Evolutionary conservation across 1,140 invertebrate species (phyloP).

Genomic region (Bicyclus anynana): DNA sequence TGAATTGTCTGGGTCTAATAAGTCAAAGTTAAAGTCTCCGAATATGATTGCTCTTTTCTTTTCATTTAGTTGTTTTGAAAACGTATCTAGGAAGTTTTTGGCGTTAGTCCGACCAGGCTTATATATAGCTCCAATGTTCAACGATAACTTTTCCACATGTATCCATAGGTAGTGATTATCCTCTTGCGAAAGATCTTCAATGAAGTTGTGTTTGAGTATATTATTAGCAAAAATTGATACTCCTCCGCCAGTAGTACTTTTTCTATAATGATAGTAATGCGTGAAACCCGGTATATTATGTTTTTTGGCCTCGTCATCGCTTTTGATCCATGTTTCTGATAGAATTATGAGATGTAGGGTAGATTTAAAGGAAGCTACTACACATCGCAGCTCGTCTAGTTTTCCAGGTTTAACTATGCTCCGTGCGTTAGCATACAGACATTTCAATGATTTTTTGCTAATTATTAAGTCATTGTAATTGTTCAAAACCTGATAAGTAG

Average conservation of each 20-base stretch:
- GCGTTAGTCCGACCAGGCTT: constrained; percentile 11
- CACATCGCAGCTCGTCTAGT: constrained; percentile 6
- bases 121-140: constrained; percentile 6
- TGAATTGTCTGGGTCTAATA: constrained; percentile 1
- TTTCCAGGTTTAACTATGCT: constrained; percentile 17
- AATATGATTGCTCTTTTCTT: constrained; percentile 14
- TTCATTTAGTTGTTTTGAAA: constrained; percentile 1
- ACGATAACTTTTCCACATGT: constrained; percentile 5
- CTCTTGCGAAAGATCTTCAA: constrained; percentile 4
- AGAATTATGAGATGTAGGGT: constrained; percentile 11
- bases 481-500: constrained; percentile 7
- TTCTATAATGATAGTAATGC: constrained; percentile 10
- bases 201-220: constrained; percentile 2
- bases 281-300: constrained; percentile 8
- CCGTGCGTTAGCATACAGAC: constrained; percentile 11
- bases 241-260: constrained; percentile 11
- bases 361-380: constrained; percentile 8
- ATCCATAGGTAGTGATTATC: constrained; percentile 8
- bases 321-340: constrained; percentile 17
- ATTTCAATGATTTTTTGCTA: constrained; percentile 9
- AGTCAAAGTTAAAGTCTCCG: constrained; percentile 17
- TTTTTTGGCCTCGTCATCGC: constrained; percentile 3
- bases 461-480: constrained; percentile 7
- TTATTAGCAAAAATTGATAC: constrained; percentile 13
- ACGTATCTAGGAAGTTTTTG: constrained; percentile 9